Percentiles rank a stretch among this genome's conserved stretches.
Evolutionary conservation across 92 coral and sea anemone species (phyloP).

Genomic region (Siderastrea radians): DNA sequence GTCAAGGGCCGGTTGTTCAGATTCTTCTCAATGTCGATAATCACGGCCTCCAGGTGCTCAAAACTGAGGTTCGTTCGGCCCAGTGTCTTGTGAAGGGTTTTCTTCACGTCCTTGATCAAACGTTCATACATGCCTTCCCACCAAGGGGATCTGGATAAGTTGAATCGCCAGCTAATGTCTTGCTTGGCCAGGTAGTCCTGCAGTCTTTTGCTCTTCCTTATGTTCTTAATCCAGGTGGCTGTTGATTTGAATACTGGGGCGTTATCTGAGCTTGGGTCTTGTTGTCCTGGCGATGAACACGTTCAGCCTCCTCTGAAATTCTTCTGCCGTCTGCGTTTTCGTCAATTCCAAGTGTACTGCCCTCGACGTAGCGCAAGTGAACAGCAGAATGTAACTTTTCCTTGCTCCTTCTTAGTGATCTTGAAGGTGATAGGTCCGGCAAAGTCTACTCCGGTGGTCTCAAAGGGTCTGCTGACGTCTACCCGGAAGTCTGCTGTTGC

Average conservation of each 20-base stretch:
- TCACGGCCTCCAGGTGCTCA: conserved; percentile 37
- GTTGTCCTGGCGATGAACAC: no score
- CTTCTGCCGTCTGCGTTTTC: conserved; percentile 57
- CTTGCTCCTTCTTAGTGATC: background rate
- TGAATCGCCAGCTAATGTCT: conserved; percentile 27
- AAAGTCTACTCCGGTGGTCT: background rate
- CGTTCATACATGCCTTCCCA: conserved; percentile 70
- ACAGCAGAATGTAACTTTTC: conserved; percentile 6
- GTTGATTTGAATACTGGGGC: no score
- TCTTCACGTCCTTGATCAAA: conserved; percentile 58
- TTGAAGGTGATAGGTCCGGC: background rate
- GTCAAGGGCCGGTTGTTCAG: conserved; percentile 65
- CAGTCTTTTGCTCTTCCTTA: background rate
- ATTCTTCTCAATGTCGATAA: conserved; percentile 39
- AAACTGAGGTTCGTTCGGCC: conserved; percentile 49
- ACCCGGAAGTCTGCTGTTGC: background rate
- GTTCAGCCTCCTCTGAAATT: conserved; percentile 36
- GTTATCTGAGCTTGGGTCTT: no score
- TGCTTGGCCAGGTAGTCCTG: conserved; percentile 51
- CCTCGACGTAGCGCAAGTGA: conserved; percentile 46
- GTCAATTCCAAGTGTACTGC: conserved; percentile 71
- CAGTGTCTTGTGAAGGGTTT: conserved; percentile 59
- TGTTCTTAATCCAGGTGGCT: no score
- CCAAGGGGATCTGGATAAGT: background rate
- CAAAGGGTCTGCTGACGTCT: background rate